These are phyloP conservation scores for Phortica okadai DNA, from an alignment of 2,888 invertebrate genomes.

Conservation along the genomic window DNA sequence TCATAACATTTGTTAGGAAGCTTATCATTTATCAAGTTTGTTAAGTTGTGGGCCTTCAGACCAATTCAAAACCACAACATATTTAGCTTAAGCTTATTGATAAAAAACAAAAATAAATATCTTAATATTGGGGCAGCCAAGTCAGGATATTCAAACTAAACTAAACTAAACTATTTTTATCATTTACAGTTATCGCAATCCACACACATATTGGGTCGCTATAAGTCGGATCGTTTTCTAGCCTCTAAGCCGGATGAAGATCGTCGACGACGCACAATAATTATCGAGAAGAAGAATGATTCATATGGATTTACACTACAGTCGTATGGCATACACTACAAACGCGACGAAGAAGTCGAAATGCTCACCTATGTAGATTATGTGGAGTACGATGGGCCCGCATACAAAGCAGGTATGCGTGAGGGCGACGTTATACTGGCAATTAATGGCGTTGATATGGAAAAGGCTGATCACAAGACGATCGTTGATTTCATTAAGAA, in stretches of 20 bases:
- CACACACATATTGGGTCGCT: constrained; percentile 83
- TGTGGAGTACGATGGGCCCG: constrained; percentile 94
- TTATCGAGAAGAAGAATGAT: constrained; percentile 92
- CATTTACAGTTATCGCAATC: constrained; percentile 64
- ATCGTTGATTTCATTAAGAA: constrained; percentile 94
- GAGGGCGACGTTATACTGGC: constrained; percentile 97
- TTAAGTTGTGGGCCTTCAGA: no score
- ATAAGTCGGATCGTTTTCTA: constrained; percentile 83
- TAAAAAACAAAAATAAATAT: no score
- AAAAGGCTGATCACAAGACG: constrained; percentile 94
- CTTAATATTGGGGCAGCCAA: no score
- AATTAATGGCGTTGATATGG: constrained; percentile 97
- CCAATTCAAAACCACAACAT: no score
- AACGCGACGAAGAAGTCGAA: constrained; percentile 94
- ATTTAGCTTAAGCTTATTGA: no score
- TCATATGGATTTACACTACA: constrained; percentile 97
- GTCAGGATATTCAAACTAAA: no score
- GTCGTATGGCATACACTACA: constrained; percentile 98
- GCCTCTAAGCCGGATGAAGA: constrained; percentile 88
- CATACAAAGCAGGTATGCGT: constrained; percentile 94
- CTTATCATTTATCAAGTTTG: no score
- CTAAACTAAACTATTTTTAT: not conserved
- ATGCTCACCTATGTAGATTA: constrained; percentile 98
- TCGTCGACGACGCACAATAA: constrained; percentile 91
- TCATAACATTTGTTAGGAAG: no score